Evolutionary conservation across 2,888 invertebrate species (phyloP), one percentile per base, ranked within the genome.

Genomic region (Isoperla grammatica): DNA sequence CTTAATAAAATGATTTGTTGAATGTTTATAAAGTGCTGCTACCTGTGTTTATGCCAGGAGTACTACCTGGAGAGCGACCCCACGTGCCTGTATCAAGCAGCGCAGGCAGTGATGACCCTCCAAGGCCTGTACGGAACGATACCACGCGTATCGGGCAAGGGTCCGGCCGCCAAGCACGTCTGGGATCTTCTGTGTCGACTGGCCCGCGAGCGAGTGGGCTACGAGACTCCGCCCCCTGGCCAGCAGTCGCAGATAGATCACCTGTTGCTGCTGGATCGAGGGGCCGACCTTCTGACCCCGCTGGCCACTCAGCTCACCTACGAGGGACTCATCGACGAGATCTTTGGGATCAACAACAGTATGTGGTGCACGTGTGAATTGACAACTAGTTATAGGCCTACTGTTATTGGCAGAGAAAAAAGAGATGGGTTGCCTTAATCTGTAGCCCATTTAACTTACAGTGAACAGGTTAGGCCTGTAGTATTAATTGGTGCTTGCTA

Each of bases 291-390:
- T 57, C 81, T 98, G 50, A 91, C 95, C 49, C 92, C 95, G 0
- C 78, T 99, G 68, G 86, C 92, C 0, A 95, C 95, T 0, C 99
- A 98, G 71, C 81, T 97, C 37, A 98, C 98, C 0, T 99, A 98
- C 69, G 97, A 97, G 75, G 99, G 98, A 2, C 80, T 99, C 6
- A 91, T 99, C 64, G 99, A 99, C 76, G 97, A 98, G 74, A 82
- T 95, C 60, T 97, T 88, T 75, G 89, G 90, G 37, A 91, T 97
- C 61, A 87, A 86, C 67, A 85, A 81, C 67, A 85, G 81, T 80
- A 69, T 72, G 74, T 71, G n/a, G n/a, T n/a, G n/a, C n/a, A n/a
- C n/a, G n/a, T n/a, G n/a, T n/a, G n/a, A n/a, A 43, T 29, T 1
- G 20, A 1, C 4, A 35, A 29, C 19, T 13, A 4, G 1, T 1